A percentile compares a stretch with the other conserved stretches of the same genome.
Conservation (phyloP, 2,888 invertebrate species). For the Brassicogethes aeneus region DNA sequence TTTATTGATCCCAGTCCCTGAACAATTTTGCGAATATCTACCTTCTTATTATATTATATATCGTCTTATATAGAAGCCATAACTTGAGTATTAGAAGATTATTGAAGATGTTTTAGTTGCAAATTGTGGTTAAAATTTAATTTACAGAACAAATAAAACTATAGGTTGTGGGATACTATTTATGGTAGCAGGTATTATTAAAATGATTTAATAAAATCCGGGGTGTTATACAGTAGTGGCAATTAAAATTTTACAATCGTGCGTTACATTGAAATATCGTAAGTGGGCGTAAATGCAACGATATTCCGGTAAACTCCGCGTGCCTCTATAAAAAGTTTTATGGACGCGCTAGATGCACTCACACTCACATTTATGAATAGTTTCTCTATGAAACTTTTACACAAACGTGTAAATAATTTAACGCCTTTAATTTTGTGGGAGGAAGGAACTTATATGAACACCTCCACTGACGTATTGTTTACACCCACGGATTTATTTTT, state of each 20-base stretch:
- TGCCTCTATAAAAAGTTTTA: neutral
- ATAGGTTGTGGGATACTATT: no score
- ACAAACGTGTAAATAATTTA: constrained; percentile 13
- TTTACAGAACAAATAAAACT: no score
- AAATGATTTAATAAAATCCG: no score
- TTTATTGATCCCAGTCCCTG: no score
- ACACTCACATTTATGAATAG: constrained; percentile 11
- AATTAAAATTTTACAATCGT: neutral
- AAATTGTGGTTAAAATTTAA: no score
- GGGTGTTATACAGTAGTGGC: no score
- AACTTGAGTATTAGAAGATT: no score
- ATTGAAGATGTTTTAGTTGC: no score
- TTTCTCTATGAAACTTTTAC: constrained; percentile 15
- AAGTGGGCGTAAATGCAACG: neutral
- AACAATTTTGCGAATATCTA: no score
- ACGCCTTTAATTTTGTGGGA: constrained; percentile 15
- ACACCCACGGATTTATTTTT: constrained; percentile 13
- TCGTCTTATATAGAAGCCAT: no score
- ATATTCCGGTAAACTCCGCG: neutral
- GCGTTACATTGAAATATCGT: neutral
- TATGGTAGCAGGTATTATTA: no score
- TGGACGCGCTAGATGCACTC: neutral
- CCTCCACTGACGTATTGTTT: constrained; percentile 18
- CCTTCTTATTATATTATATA: no score
- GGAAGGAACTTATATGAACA: constrained; percentile 14